Evolutionary conservation across 2,797 vertebrate species (phyloP).

Genomic region (Periparus ater): DNA sequence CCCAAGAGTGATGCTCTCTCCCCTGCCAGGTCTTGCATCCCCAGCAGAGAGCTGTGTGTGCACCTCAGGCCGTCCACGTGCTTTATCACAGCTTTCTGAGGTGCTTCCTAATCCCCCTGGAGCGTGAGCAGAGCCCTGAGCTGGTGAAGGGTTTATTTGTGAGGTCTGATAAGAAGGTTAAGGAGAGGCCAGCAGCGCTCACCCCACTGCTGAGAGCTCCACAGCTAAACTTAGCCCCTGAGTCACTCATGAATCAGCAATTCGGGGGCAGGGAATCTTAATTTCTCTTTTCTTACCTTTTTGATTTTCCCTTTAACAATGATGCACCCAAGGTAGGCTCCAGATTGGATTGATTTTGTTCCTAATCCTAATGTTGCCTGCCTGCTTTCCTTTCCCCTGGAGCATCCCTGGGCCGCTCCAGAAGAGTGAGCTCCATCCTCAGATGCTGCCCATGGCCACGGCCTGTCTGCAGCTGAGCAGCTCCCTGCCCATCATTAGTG

Average conservation of each 20-base stretch:
- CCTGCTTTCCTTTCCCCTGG: background rate
- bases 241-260: conserved; percentile 40
- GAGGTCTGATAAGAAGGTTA: background rate
- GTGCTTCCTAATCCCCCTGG: background rate
- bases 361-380: fast-evolving
- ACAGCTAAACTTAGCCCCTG: conserved; percentile 28
- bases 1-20: background rate
- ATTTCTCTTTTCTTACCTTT: background rate
- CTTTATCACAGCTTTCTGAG: background rate
- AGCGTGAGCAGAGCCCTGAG: background rate
- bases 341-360: background rate
- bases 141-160: background rate
- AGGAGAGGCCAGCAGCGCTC: background rate
- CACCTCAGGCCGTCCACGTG: fast-evolving
- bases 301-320: background rate
- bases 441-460: fast-evolving
- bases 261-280: background rate
- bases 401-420: background rate
- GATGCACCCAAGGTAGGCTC: background rate
- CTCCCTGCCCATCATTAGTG: fast-evolving
- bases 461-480: background rate
- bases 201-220: fast-evolving
- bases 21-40: background rate
- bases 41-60: background rate
- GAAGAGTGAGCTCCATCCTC: background rate